Conservation (phyloP, 2,888 invertebrate species). For the Acleris sparsana region DNA sequence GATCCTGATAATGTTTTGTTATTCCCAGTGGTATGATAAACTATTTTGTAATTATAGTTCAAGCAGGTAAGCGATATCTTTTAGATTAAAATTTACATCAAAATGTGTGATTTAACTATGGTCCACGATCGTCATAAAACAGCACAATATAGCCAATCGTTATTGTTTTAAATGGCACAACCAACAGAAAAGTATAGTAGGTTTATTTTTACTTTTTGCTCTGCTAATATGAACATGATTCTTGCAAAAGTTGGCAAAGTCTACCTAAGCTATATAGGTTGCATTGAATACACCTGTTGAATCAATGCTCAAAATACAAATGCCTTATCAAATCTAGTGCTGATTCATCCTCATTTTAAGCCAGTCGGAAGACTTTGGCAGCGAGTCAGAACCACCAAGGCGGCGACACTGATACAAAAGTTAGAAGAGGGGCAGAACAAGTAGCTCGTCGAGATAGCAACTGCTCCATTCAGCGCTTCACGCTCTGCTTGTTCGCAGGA, state of each 20-base stretch:
- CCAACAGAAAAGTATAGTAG: too few relatives aligned
- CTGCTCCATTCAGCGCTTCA: conserved; percentile 45
- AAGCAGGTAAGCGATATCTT: neutral
- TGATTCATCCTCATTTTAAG: neutral
- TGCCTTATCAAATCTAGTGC: neutral
- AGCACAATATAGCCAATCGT: too few relatives aligned
- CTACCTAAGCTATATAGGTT: neutral
- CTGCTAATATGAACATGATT: too few relatives aligned
- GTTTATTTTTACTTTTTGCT: too few relatives aligned
- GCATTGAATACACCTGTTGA: too few relatives aligned
- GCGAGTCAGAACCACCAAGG: conserved; percentile 37
- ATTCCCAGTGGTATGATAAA: neutral
- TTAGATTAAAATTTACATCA: neutral
- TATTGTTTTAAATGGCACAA: too few relatives aligned
- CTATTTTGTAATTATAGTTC: neutral
- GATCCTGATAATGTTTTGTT: neutral
- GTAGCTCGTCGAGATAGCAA: conserved; percentile 42
- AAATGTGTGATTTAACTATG: too few relatives aligned
- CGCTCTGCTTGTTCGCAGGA: conserved; percentile 46
- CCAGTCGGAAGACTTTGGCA: neutral
- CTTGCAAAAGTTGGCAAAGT: too few relatives aligned
- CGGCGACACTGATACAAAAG: conserved; percentile 46
- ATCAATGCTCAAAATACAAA: neutral
- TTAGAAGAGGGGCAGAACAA: conserved; percentile 43
- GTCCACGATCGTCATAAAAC: too few relatives aligned